Base-by-base conservation (phyloP, 2,888 invertebrate genomes). In the Ceraclea dissimilis region DNA sequence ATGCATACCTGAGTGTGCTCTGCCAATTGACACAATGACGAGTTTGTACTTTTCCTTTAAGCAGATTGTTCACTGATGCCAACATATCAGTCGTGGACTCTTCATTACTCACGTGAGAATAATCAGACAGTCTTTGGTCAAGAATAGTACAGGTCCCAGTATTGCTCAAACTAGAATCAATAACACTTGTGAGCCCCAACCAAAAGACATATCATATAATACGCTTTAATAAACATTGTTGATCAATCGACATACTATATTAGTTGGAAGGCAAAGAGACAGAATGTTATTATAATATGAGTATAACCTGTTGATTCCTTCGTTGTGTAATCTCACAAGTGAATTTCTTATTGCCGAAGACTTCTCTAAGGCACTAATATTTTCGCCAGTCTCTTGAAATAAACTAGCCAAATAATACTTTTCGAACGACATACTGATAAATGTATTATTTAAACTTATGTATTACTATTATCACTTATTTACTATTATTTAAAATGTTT, bases 401-500 rank as follows among this genome's bases (percentile, higher is more conserved):
- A 51, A 44, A 13, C 21, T 48, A 5, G 54, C 26, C 6, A 58
- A 20, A 34, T 58, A 60, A 51, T 26, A 49, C 10, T 55, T 53
- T 56, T 58, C 57, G 34, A 60, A 60, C 33, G 50, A 51, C 58
- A 58, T 58, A n/a, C n/a, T n/a, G n/a, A n/a, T n/a, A n/a, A n/a
- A n/a, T n/a, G n/a, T n/a, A n/a, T n/a, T n/a, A n/a, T n/a, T n/a
- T n/a, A n/a, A n/a, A n/a, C n/a, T n/a, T n/a, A n/a, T n/a, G n/a
- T n/a, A n/a, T n/a, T n/a, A n/a, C n/a, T n/a, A n/a, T n/a, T n/a
- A n/a, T n/a, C n/a, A n/a, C n/a, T n/a, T n/a, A n/a, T n/a, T n/a
- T n/a, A n/a, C n/a, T n/a, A n/a, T n/a, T n/a, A n/a, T n/a, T n/a
- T n/a, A n/a, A n/a, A n/a, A n/a, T n/a, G n/a, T n/a, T n/a, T n/a